These are phyloP conservation scores for Zaprionus kolodkinae DNA, from an alignment of 1,140 invertebrate genomes.

Conservation along the genomic window DNA sequence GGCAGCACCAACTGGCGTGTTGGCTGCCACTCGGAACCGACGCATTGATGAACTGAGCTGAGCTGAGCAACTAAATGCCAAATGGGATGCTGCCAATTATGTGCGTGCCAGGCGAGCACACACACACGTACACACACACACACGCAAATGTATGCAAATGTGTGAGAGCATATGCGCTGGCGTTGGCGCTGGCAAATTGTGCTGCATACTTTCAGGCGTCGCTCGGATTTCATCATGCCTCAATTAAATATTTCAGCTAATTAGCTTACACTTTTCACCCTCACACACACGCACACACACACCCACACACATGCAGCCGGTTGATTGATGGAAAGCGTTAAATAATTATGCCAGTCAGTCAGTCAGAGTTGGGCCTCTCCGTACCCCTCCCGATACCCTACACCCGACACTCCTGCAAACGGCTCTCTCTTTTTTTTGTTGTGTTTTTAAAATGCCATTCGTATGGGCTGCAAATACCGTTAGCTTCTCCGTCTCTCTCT, in stretches of 20 bases:
- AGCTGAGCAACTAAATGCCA: slow-evolving; percentile 27
- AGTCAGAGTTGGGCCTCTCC: slow-evolving; percentile 4
- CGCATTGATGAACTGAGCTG: slow-evolving; percentile 45
- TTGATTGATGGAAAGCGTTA: slow-evolving; percentile 69
- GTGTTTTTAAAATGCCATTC: slow-evolving; percentile 25
- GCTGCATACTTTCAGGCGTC: slow-evolving; percentile 54
- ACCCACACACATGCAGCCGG: not conserved
- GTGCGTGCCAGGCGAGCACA: slow-evolving; percentile 54
- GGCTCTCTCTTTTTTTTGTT: not conserved
- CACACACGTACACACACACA: not conserved
- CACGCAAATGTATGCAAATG: not conserved
- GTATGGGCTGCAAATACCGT: slow-evolving; percentile 19
- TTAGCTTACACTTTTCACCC: slow-evolving; percentile 69
- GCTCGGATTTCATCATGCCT: slow-evolving; percentile 70
- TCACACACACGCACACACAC: slow-evolving; percentile 39
- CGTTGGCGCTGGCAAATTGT: slow-evolving; percentile 1
- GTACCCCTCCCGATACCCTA: not conserved
- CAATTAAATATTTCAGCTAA: slow-evolving; percentile 79
- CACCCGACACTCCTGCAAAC: not conserved
- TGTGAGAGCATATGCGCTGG: not conserved
- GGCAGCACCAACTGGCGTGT: slow-evolving; percentile 12
- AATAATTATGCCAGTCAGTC: slow-evolving; percentile 63
- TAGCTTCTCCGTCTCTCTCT: not conserved
- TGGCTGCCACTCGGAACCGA: slow-evolving; percentile 32
- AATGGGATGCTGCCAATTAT: slow-evolving; percentile 61